These are phyloP conservation scores for Pampus argenteus DNA, from an alignment of 2,797 vertebrate genomes.

Conservation along the genomic window DNA sequence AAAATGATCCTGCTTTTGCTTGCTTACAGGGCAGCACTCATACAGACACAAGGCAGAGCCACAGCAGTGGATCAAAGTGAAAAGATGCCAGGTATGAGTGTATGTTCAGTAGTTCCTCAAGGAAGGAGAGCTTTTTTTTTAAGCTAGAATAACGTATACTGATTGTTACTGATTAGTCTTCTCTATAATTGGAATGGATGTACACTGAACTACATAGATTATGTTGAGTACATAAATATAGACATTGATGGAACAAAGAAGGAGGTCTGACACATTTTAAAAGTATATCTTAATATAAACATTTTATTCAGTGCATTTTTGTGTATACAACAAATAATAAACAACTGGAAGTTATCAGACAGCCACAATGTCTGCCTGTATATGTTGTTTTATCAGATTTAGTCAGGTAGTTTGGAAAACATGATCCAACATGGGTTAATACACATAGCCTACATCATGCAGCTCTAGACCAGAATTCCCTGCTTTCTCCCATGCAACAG, in stretches of 20 bases:
- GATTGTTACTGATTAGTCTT: neutral
- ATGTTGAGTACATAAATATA: neutral
- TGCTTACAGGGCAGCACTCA: neutral
- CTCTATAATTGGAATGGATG: neutral
- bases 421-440: slow-evolving; percentile 95
- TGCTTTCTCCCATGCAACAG: slow-evolving; percentile 99
- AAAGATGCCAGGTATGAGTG: slow-evolving; percentile 4
- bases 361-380: slow-evolving; percentile 85
- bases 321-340: slow-evolving; percentile 99
- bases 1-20: slow-evolving; percentile 20
- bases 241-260: slow-evolving; percentile 50
- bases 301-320: slow-evolving; percentile 98
- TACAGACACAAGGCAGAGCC: neutral
- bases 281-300: slow-evolving; percentile 98
- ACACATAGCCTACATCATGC: slow-evolving; percentile 99
- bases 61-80: neutral
- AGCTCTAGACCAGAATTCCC: slow-evolving; percentile 95
- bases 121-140: slow-evolving; percentile 14
- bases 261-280: slow-evolving; percentile 86
- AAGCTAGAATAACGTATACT: neutral
- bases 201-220: neutral
- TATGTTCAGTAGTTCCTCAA: slow-evolving; percentile 31
- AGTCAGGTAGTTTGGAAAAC: slow-evolving; percentile 92
- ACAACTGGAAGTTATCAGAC: slow-evolving; percentile 92
- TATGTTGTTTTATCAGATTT: slow-evolving; percentile 86